Base-by-base conservation (phyloP, 2,113 vertebrate genomes). In the Deroptyus accipitrinus region DNA sequence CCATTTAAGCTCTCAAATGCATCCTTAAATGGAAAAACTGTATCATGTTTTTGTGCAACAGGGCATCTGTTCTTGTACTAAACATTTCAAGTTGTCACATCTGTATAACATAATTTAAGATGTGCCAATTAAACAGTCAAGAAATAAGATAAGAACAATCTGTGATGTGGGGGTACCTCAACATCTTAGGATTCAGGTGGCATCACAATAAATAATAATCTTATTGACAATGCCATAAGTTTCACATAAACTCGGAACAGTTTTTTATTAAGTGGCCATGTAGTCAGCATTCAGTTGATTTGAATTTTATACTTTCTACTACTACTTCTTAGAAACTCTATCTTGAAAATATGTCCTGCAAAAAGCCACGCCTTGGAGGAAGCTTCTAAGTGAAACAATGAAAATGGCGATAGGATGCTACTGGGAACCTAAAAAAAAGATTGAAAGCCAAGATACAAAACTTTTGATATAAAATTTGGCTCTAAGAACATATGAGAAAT, bases 201-300 rank as follows among this genome's bases (percentile, higher is more conserved):
- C 39, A 77, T 44, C 31, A 69, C 16, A 22, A 28, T 39, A 49
- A 63, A 51, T n/a, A 59, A 59, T 59, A 35, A 59, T 75, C 55
- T 37, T 48, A 11, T 2, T 49, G 35, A 41, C 19, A 42, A 7
- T 6, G 23, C 17, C 9, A 2, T 0, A 1, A 62, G 35, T 13
- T 62, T 24, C 37, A 6, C 15, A 28, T 23, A 46, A 80, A 19
- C 20, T 44, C 41, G 8, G 3, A 44, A 41, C 9, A 31, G 51
- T 35, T 25, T 30, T 46, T 59, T 19, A 51, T n/a, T 41, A 83
- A 72, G 28, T 13, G 7, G 12, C 12, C 25, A 18, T 13, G 9
- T 23, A 72, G 48, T 30, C 28, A 72, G 14, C 28, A 35, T 42
- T 17, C 66, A 67, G 37, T 17, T 48, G 15, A 72, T 54, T 31